Base-by-base conservation (phyloP, 2,888 invertebrate species). In the Hedya salicella region DNA sequence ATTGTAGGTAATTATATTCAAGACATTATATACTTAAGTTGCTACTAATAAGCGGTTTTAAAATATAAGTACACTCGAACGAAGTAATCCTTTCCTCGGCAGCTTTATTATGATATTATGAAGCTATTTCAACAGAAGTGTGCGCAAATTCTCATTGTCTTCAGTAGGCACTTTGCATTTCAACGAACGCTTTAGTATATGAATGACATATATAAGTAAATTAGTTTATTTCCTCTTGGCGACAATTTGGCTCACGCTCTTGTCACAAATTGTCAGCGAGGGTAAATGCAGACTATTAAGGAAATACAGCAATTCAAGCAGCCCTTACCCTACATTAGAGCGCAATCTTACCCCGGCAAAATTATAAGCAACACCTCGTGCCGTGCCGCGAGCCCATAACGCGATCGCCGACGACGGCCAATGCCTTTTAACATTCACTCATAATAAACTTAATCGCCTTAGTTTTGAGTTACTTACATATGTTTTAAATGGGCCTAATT, bases 271-370 rank as follows among this genome's bases (percentile, higher is more conserved):
- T 89, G 91, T 91, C 85, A 90, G 82, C 89, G 85, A 79, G 87
- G 91, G 88, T 91, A 91, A 91, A 89, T 90, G 90, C 86, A 88
- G 88, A 89, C 89, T 91, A 91, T 91, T 91, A 91, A 87, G 91
- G 91, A 91, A 91, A 91, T 91, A 92, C 91, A 91, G 89, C 90
- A 90, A 91, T 91, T 89, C 90, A 81, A 85, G 77, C 86, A 85
- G 84, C 87, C 88, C 90, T 91, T 90, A 90, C 89, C 90, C 88
- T 80, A 86, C 81, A 91, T 92, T 91, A 91, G 85, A 70, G 88
- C 85, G 89, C 88, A 92, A 91, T 92, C 91, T 90, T 87, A 87
- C 81, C 78, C 79, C 86, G 82, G 83, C 82, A 72, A 91, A 92
- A 91, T 92, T 92, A 91, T 90, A 89, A 91, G 88, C 87, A 89